phyloP scores from a whole-genome alignment of 1,140 invertebrate species.

The Lordiphosa mommai region DNA sequence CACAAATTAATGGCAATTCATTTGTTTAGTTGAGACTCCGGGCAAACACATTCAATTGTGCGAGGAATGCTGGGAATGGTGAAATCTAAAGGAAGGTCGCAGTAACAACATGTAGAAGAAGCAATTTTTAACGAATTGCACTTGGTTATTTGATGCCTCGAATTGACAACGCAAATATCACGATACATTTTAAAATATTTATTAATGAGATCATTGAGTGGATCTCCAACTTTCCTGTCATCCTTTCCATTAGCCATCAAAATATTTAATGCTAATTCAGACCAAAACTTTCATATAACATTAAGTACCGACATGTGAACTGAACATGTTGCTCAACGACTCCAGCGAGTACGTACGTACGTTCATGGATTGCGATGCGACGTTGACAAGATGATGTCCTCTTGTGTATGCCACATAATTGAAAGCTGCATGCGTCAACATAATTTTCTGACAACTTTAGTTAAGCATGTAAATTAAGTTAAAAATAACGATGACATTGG shows the following conservation, averaged over 20 bases:
- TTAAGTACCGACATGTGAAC: background rate
- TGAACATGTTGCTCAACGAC: constrained; percentile 17
- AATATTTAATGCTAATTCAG: too few relatives aligned
- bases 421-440: constrained; percentile 76
- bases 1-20: constrained; percentile 21
- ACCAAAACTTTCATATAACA: too few relatives aligned
- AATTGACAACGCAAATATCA: too few relatives aligned
- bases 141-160: too few relatives aligned
- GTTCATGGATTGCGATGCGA: background rate
- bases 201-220: too few relatives aligned
- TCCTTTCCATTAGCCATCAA: too few relatives aligned
- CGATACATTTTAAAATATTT: too few relatives aligned
- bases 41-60: constrained; percentile 47
- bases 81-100: too few relatives aligned
- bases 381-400: constrained; percentile 17
- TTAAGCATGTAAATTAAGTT: constrained; percentile 77
- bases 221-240: too few relatives aligned
- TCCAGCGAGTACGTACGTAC: background rate
- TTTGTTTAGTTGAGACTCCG: constrained; percentile 10
- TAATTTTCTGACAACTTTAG: constrained; percentile 77
- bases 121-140: too few relatives aligned
- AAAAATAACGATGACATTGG: constrained; percentile 78
- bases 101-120: background rate
- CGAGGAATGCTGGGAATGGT: background rate
- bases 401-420: constrained; percentile 70